Percentiles rank a stretch among this genome's conserved stretches.
Evolutionary conservation across 2,113 vertebrate species (phyloP).

Genomic region (Poicephalus meyeri): DNA sequence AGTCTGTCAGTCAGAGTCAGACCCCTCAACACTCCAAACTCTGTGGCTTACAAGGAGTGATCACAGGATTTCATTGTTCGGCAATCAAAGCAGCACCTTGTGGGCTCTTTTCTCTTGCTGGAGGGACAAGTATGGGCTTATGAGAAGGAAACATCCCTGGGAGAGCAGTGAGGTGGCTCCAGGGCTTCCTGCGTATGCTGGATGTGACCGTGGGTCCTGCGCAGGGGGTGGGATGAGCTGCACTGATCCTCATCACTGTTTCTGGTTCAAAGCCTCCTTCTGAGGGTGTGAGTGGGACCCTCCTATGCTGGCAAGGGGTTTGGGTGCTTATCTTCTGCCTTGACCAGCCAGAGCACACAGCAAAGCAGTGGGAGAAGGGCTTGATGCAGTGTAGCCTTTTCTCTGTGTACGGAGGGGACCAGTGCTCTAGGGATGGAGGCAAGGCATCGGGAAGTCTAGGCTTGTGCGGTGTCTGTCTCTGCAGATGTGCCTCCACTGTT

Average conservation of each 20-base stretch:
- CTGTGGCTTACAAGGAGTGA: neutral
- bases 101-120: neutral
- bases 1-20: slow-evolving; percentile 49
- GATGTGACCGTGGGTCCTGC: neutral
- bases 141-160: neutral
- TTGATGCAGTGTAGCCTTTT: neutral
- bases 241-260: neutral
- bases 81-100: neutral
- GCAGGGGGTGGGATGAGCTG: neutral
- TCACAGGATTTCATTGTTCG: neutral
- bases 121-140: neutral
- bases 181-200: neutral
- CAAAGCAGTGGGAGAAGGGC: neutral
- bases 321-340: neutral
- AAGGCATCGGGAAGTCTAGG: neutral
- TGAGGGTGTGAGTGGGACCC: neutral
- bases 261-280: neutral
- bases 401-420: rapidly evolving
- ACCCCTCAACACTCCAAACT: neutral
- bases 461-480: neutral
- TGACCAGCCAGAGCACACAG: rapidly evolving
- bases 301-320: neutral
- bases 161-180: neutral
- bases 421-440: neutral
- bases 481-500: neutral